Percentiles rank a stretch among this genome's conserved stretches.
These are phyloP conservation scores for Melangyna quadrimaculata DNA, from an alignment of 2,888 invertebrate genomes.

Conservation along the genomic window DNA sequence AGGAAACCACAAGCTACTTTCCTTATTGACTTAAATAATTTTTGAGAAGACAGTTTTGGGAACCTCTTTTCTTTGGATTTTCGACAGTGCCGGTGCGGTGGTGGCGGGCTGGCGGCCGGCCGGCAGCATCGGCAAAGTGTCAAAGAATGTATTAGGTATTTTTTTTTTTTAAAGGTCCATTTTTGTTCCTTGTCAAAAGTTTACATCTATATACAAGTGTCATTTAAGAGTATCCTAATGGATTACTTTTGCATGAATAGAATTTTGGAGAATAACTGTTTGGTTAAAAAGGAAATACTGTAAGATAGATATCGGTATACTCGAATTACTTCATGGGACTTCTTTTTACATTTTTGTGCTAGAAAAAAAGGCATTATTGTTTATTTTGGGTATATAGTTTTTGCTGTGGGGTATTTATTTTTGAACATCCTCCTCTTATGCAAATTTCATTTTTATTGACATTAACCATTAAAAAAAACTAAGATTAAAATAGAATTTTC, in stretches of 20 bases:
- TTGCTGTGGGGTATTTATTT: background rate
- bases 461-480: background rate
- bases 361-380: background rate
- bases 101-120: no score
- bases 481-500: background rate
- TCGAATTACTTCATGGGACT: background rate
- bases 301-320: no score
- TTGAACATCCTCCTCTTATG: background rate
- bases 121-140: background rate
- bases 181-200: constrained; percentile 8
- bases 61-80: background rate
- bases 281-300: no score
- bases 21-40: constrained; percentile 50
- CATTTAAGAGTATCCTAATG: constrained; percentile 47
- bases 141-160: constrained; percentile 36
- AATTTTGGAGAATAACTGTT: background rate
- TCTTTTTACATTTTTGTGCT: background rate
- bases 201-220: background rate
- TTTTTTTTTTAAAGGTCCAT: constrained; percentile 5
- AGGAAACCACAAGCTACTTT: constrained; percentile 1
- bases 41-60: constrained; percentile 40
- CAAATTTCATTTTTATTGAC: background rate
- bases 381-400: no score
- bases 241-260: constrained; percentile 18
- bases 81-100: background rate